These are phyloP conservation scores for Drosophila malerkotliana DNA, from an alignment of 1,140 invertebrate species.

Conservation along the genomic window DNA sequence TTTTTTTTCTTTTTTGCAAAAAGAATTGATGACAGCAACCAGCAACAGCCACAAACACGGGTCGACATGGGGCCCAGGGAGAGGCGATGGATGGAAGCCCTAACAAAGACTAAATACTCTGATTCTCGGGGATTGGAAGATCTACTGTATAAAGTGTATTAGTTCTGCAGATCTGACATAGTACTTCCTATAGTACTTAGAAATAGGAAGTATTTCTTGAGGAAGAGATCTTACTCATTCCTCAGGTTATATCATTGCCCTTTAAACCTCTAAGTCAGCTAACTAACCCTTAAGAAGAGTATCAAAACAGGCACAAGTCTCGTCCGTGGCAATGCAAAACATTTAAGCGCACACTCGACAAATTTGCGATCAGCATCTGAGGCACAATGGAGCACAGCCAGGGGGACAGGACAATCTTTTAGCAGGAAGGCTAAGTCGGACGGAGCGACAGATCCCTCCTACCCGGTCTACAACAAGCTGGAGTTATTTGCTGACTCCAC, in stretches of 20 bases:
- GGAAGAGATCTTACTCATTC: no score
- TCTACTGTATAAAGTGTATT: not conserved
- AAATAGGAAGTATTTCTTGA: no score
- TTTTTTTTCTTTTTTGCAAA: constrained; percentile 9
- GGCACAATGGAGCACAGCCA: constrained; percentile 4
- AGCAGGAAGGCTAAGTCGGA: constrained; percentile 35
- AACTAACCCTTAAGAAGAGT: constrained; percentile 1
- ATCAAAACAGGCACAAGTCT: constrained; percentile 13
- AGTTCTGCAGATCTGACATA: no score
- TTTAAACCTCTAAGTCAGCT: not conserved
- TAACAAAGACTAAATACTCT: not conserved
- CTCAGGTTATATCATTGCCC: no score
- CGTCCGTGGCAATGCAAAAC: constrained; percentile 56
- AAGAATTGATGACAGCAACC: constrained; percentile 62
- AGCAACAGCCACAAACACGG: constrained; percentile 12
- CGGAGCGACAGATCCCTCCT: constrained; percentile 8
- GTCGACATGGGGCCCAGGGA: no score
- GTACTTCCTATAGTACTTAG: no score
- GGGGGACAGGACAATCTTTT: constrained; percentile 1
- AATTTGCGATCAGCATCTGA: constrained; percentile 66
- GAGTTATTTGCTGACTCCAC: constrained; percentile 69
- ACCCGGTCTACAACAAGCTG: not conserved
- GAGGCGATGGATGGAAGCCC: not conserved
- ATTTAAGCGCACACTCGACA: constrained; percentile 81
- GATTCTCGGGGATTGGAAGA: not conserved